Percentiles rank a stretch among this genome's conserved stretches.
phyloP scores from a whole-genome alignment of 2,888 invertebrate species.

The Cephus pygmeus region DNA sequence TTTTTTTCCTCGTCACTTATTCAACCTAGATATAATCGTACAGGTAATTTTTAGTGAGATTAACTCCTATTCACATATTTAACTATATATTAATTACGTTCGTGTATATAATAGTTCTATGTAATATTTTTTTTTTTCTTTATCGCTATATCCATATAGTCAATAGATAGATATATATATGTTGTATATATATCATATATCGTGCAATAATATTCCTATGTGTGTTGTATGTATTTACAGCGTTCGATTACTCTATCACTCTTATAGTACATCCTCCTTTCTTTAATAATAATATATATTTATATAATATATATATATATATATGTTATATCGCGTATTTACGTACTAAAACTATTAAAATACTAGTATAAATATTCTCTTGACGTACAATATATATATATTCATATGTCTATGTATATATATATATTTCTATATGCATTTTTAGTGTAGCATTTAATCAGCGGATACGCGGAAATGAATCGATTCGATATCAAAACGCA shows the following conservation, averaged over 20 bases:
- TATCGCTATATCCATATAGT: slow-evolving; percentile 51
- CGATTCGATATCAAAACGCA: slow-evolving; percentile 7
- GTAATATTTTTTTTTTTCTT: slow-evolving; percentile 33
- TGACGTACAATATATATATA: slow-evolving; percentile 48
- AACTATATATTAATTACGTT: slow-evolving; percentile 60
- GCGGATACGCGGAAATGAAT: slow-evolving; percentile 44
- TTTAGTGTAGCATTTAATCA: slow-evolving; percentile 44
- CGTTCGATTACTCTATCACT: slow-evolving; percentile 36
- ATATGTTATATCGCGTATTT: slow-evolving; percentile 46
- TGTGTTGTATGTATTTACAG: slow-evolving; percentile 60
- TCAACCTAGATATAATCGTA: slow-evolving; percentile 34
- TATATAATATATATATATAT: slow-evolving; percentile 29
- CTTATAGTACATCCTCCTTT: slow-evolving; percentile 10
- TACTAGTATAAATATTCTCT: slow-evolving; percentile 65
- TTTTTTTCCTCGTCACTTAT: slow-evolving; percentile 35
- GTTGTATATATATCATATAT: slow-evolving; percentile 33
- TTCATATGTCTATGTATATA: slow-evolving; percentile 40
- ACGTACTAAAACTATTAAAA: slow-evolving; percentile 63
- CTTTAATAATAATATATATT: slow-evolving; percentile 21
- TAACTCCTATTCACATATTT: slow-evolving; percentile 61
- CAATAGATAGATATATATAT: slow-evolving; percentile 40
- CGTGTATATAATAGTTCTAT: slow-evolving; percentile 61
- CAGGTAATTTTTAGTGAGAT: slow-evolving; percentile 51
- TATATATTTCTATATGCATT: slow-evolving; percentile 40
- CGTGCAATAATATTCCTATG: slow-evolving; percentile 57